These are phyloP conservation scores for Larimichthys polyactis DNA, from an alignment of 2,113 vertebrate genomes.

Conservation along the genomic window DNA sequence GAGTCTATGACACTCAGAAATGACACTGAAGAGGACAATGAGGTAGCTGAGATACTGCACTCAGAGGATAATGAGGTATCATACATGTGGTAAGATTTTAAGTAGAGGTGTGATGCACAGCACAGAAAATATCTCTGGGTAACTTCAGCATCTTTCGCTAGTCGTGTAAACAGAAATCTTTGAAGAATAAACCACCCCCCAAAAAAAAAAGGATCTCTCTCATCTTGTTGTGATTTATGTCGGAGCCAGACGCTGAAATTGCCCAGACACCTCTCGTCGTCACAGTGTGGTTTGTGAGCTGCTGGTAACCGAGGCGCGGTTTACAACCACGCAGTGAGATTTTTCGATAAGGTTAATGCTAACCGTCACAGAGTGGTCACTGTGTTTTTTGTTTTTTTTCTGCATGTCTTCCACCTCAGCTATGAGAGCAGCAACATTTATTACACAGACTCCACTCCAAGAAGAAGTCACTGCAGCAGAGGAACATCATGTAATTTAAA, in stretches of 20 bases:
- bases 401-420: constrained; percentile 63
- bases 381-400: constrained; percentile 23
- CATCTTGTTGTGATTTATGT: constrained; percentile 20
- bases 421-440: constrained; percentile 28
- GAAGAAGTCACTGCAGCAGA: not conserved
- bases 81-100: constrained; percentile 62
- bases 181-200: not conserved
- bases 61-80: constrained; percentile 75
- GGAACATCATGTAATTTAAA: not conserved
- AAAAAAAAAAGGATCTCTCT: not conserved
- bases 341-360: constrained; percentile 39
- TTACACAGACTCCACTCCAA: constrained; percentile 54
- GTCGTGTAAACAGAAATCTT: not conserved
- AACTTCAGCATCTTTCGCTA: constrained; percentile 55
- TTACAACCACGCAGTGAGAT: not conserved
- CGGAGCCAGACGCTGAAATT: constrained; percentile 70
- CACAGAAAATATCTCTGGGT: constrained; percentile 60
- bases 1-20: constrained; percentile 51
- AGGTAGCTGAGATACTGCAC: constrained; percentile 72
- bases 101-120: constrained; percentile 69
- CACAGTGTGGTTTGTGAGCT: constrained; percentile 63
- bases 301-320: constrained; percentile 6
- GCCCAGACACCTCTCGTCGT: constrained; percentile 65
- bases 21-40: constrained; percentile 69
- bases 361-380: constrained; percentile 65